Conservation (phyloP, 2,888 invertebrate genomes). For the Oscheius sp. region DNA sequence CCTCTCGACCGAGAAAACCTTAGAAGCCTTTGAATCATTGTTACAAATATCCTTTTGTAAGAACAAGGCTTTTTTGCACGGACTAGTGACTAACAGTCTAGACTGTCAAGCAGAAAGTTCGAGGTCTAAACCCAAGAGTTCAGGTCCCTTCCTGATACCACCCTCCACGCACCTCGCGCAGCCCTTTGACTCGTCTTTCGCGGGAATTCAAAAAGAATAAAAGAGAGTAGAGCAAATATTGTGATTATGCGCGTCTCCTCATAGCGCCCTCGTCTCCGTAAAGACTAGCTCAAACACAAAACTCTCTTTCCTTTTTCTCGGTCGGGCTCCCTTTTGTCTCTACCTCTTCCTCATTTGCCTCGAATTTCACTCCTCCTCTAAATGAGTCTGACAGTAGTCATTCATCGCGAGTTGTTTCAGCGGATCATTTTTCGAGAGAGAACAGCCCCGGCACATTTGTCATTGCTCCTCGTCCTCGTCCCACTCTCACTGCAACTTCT, state of each 20-base stretch:
- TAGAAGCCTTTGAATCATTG: not conserved
- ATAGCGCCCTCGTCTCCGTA: conserved; percentile 28
- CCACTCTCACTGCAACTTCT: not conserved
- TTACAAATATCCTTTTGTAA: too few species aligned
- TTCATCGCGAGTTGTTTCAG: not conserved
- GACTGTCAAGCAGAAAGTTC: too few species aligned
- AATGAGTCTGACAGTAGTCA: not conserved
- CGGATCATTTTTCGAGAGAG: too few species aligned
- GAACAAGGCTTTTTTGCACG: too few species aligned
- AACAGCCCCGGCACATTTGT: too few species aligned
- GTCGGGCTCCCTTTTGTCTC: conserved; percentile 14
- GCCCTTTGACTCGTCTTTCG: not conserved
- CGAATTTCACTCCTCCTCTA: conserved; percentile 5
- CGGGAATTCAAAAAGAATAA: conserved; percentile 34
- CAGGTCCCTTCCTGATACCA: too few species aligned
- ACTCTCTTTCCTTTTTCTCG: conserved; percentile 11
- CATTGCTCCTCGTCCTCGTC: conserved; percentile 4
- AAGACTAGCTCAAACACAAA: conserved; percentile 35
- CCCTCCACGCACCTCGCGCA: not conserved
- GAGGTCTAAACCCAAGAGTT: too few species aligned
- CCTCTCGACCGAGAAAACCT: not conserved
- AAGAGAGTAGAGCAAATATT: conserved; percentile 34
- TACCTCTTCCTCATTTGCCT: not conserved
- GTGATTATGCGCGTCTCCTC: conserved; percentile 37
- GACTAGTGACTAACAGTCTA: too few species aligned